A percentile compares a stretch with the other conserved stretches of the same genome.
Conservation (phyloP, 1,140 invertebrate species). For the Argopecten irradians region DNA sequence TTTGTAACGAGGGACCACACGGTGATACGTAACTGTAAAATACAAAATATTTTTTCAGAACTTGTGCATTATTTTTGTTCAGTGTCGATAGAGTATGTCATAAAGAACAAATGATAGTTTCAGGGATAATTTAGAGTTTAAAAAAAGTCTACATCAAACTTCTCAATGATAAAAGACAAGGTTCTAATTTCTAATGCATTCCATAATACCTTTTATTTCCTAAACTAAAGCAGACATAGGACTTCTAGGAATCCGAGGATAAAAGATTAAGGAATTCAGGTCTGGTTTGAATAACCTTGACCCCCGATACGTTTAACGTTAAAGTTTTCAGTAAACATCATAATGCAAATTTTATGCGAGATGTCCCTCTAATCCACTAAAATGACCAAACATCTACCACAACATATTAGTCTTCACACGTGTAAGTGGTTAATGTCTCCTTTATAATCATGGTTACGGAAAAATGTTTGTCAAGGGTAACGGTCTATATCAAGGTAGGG, state of each 20-base stretch:
- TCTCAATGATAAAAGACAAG: too few relatives aligned
- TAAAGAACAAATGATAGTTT: not conserved
- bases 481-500: not conserved
- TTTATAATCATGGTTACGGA: not conserved
- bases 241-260: too few relatives aligned
- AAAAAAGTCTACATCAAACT: too few relatives aligned
- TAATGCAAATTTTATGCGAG: not conserved
- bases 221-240: too few relatives aligned
- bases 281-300: not conserved
- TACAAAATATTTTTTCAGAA: too few relatives aligned
- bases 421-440: not conserved
- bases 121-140: too few relatives aligned
- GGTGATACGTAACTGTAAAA: conserved; percentile 76
- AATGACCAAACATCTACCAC: not conserved
- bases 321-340: not conserved
- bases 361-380: not conserved
- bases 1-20: conserved; percentile 79
- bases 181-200: too few relatives aligned
- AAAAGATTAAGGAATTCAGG: not conserved
- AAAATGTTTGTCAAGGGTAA: not conserved
- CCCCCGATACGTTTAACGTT: not conserved
- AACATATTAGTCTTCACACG: not conserved
- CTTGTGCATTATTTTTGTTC: too few relatives aligned
- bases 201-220: too few relatives aligned
- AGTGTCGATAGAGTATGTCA: too few relatives aligned